Evolutionary conservation across 2,888 invertebrate genomes (phyloP), one percentile per base, ranked within the genome.

Genomic region (Drosophila mulleri): DNA sequence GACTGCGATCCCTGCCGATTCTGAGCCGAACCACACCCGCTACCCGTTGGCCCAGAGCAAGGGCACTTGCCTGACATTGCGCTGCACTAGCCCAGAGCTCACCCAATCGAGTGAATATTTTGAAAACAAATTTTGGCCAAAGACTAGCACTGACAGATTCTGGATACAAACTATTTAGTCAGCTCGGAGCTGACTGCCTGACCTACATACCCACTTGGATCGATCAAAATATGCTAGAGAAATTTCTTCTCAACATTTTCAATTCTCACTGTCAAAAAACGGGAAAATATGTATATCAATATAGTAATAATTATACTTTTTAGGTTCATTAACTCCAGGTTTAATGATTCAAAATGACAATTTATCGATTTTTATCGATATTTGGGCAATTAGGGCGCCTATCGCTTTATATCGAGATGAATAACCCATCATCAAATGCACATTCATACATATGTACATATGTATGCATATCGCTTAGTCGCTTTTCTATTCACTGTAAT

Each of bases 1-100:
- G 16, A 9, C 1, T 8, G 20, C 9, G 23, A n/a, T 9, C n/a
- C 26, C n/a, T 6, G 1, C 23, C 4, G 39, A 1, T 23, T 4
- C 9, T 2, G 52, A 1, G 3, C 1, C 52, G 37, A 14, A 2
- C 23, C 14, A 14, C 12, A 14, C 23, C 20, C 7, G 20, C 11
- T 1, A 2, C 12, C 1, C 44, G 3, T 14, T 2, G 12, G 20
- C 16, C 26, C 53, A 11, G 39, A n/a, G 63, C 81, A 66, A 0
- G 8, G 6, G 67, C 83, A 81, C 20, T 53, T 65, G 42, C 47
- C 35, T n/a, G 66, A 29, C 75, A 74, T 71, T 64, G 52, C 70
- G 37, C 45, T 7, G 6, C 41, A 20, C 67, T 52, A 14, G 26
- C 32, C 53, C 47, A 41, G 50, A 47, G 20, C 16, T 42, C 29